Percentiles rank a stretch among this genome's conserved stretches.
phyloP scores from a whole-genome alignment of 2,797 vertebrate species.

The Pangasius mekongensis region DNA sequence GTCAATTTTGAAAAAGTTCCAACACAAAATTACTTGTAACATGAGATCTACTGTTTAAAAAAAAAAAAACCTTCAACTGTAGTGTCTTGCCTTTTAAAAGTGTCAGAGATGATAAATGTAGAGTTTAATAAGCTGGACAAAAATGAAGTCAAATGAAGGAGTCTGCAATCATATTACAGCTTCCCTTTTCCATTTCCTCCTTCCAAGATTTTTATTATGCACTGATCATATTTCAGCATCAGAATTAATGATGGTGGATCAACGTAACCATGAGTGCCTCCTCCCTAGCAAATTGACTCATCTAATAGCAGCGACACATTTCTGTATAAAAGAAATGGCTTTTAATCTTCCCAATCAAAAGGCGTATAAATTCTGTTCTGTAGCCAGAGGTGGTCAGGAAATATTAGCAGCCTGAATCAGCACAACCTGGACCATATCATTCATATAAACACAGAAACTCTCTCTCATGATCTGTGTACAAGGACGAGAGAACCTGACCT shows the following conservation, averaged over 20 bases:
- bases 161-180: constrained; percentile 58
- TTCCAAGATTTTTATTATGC: constrained; percentile 28
- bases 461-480: not conserved
- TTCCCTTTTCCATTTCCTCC: constrained; percentile 7
- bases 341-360: constrained; percentile 70
- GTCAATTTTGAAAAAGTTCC: not conserved
- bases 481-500: not conserved
- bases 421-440: constrained; percentile 16
- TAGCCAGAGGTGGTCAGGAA: constrained; percentile 1
- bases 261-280: constrained; percentile 28
- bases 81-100: not conserved
- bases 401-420: constrained; percentile 29
- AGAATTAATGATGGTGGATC: constrained; percentile 41
- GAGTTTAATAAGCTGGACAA: not conserved
- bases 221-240: constrained; percentile 42
- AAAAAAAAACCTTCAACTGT: not conserved
- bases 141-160: constrained; percentile 39
- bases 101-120: not conserved
- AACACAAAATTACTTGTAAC: not conserved
- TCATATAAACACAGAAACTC: not conserved
- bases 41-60: not conserved
- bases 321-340: constrained; percentile 62
- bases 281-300: constrained; percentile 44
- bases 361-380: constrained; percentile 55
- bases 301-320: constrained; percentile 61